phyloP scores from a whole-genome alignment of 2,888 invertebrate genomes.

The Leucoma salicis region DNA sequence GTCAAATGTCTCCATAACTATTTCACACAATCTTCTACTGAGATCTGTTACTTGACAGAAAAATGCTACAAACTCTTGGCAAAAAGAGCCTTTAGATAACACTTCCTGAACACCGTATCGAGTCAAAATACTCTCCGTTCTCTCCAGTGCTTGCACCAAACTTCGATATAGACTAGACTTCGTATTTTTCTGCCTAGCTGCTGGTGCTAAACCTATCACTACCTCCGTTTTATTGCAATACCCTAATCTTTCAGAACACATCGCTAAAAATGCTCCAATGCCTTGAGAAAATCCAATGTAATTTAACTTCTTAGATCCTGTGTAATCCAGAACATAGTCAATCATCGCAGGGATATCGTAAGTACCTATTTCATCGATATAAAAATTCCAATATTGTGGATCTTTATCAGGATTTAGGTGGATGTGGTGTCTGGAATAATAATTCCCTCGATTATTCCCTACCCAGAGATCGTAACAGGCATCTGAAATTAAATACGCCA shows the following conservation, averaged over 20 bases:
- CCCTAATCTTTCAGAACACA: constrained; percentile 84
- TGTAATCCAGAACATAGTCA: constrained; percentile 52
- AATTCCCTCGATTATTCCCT: constrained; percentile 53
- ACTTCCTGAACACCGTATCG: constrained; percentile 45
- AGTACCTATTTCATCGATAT: constrained; percentile 72
- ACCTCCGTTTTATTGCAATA: constrained; percentile 84
- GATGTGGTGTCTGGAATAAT: constrained; percentile 77
- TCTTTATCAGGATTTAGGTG: constrained; percentile 53
- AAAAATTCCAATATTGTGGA: constrained; percentile 40
- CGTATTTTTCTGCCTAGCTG: constrained; percentile 71
- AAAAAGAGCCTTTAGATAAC: constrained; percentile 46
- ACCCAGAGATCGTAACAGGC: constrained; percentile 42
- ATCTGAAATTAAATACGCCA: constrained; percentile 43
- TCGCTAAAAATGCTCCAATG: constrained; percentile 70
- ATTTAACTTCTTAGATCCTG: constrained; percentile 46
- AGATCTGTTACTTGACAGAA: constrained; percentile 46
- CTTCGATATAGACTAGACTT: constrained; percentile 69
- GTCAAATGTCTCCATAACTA: constrained; percentile 39
- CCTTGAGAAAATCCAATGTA: constrained; percentile 37
- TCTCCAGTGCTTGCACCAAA: constrained; percentile 23
- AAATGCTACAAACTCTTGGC: constrained; percentile 49
- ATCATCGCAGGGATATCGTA: constrained; percentile 87
- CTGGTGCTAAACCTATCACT: constrained; percentile 85
- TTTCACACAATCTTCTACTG: constrained; percentile 42
- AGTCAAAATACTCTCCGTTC: constrained; percentile 34